Evolutionary conservation across 2,888 invertebrate species (phyloP), one percentile per base, ranked within the genome.

Genomic region (Mythimna vitellina): DNA sequence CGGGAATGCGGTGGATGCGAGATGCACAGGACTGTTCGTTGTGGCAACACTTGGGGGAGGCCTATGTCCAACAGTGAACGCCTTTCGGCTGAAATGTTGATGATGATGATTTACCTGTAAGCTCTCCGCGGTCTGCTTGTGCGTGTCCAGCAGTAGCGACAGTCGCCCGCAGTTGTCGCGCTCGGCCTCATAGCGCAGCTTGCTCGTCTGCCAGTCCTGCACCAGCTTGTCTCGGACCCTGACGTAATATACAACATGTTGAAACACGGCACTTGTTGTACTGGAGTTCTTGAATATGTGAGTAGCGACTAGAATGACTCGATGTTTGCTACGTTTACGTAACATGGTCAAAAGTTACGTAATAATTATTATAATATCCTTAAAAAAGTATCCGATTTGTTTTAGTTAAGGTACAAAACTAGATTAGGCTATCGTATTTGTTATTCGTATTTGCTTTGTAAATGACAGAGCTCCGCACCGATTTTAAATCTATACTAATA

Each of bases 141-240:
- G 97, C 35, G 96, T 93, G 71, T 97, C 96, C 20, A 97, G 89
- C 73, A 97, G 92, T 51, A 96, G 93, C 83, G 97, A 96, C 65
- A 97, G 90, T 35, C 97, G 94, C 6, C 96, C 96, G 32, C 96
- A 94, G 87, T 96, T 96, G 78, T 96, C 96, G 14, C 95, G 92
- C 87, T 97, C 96, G 0, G 92, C 91, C 84, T 96, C 96, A 61
- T 93, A 91, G 25, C 96, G 96, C 57, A 96, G 93, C 75, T 94
- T 93, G 57, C 94, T 89, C 54, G 93, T 91, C 79, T 95, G 94
- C 73, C 96, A 89, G 80, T 97, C 96, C 2, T 91, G 90, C 9
- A 96, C 92, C 68, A 97, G 77, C 81, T 96, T 94, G 81, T 97
- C 97, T 53, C 96, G 96, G 0, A 95, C 90, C 84, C 95, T 96